Evolutionary conservation across 92 coral and sea anemone species (phyloP).

Genomic region (Parazoanthus swiftii): DNA sequence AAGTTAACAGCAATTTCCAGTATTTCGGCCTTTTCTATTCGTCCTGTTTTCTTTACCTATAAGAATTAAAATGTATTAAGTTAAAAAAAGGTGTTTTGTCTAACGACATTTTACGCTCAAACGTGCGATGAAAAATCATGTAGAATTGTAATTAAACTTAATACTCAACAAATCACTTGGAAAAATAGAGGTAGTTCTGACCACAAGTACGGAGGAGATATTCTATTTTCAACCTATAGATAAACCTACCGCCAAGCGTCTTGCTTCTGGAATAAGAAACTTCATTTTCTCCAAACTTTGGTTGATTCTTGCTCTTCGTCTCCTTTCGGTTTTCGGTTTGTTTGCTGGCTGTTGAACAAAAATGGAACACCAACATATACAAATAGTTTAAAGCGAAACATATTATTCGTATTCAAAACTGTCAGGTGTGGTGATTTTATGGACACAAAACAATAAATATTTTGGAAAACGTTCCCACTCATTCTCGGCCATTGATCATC

Average conservation of each 20-base stretch:
- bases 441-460: too few species aligned
- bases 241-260: not conserved
- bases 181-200: not conserved
- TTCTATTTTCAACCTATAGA: not conserved
- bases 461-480: too few species aligned
- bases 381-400: not conserved
- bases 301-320: slow-evolving; percentile 10
- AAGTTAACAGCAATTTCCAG: slow-evolving; percentile 7
- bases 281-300: slow-evolving; percentile 19
- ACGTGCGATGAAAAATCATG: too few species aligned
- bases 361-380: not conserved
- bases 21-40: slow-evolving; percentile 7
- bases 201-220: not conserved
- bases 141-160: too few species aligned
- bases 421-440: not conserved
- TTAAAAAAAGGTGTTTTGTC: too few species aligned
- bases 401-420: not conserved
- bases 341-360: not conserved
- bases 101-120: too few species aligned
- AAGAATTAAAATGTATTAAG: not conserved
- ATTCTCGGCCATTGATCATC: not conserved
- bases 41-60: not conserved
- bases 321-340: slow-evolving; percentile 3
- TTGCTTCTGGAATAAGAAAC: slow-evolving; percentile 24
- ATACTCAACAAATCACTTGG: too few species aligned